A percentile compares a stretch with the other conserved stretches of the same genome.
These are phyloP conservation scores for Anarhynchus alexandrinus DNA, from an alignment of 2,113 vertebrate species.

Conservation along the genomic window DNA sequence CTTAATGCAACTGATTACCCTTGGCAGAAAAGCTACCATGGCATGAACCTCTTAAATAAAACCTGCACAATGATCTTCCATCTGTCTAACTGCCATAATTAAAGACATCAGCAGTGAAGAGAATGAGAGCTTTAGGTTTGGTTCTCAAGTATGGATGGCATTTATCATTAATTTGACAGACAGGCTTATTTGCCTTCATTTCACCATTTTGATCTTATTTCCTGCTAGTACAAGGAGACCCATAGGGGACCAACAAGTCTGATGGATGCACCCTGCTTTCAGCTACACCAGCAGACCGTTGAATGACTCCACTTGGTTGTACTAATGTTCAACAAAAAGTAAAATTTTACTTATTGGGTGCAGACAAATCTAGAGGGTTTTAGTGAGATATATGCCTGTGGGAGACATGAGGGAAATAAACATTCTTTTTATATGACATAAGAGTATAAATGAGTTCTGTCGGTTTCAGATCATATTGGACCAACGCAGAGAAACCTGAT, in stretches of 20 bases:
- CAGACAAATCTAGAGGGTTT: neutral
- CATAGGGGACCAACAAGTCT: neutral
- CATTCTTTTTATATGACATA: neutral
- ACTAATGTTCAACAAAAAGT: neutral
- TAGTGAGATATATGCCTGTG: neutral
- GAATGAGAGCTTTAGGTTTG: constrained; percentile 64
- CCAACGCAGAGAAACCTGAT: neutral
- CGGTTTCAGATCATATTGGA: neutral
- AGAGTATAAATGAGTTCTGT: neutral
- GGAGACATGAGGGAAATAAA: neutral
- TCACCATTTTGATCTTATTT: constrained; percentile 46
- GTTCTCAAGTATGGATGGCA: constrained; percentile 50
- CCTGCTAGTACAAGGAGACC: neutral
- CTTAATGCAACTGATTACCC: constrained; percentile 60
- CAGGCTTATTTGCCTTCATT: constrained; percentile 52
- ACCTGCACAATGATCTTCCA: constrained; percentile 66
- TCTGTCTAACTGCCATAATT: constrained; percentile 73
- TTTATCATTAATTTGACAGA: constrained; percentile 61
- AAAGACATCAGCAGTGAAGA: constrained; percentile 50
- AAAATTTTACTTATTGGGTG: neutral
- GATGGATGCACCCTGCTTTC: neutral
- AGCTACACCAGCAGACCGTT: neutral
- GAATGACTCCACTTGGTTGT: neutral
- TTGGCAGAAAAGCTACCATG: constrained; percentile 56
- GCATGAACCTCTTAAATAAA: constrained; percentile 69